These are phyloP conservation scores for Polypterus senegalus DNA, from an alignment of 2,113 vertebrate species.

Conservation along the genomic window DNA sequence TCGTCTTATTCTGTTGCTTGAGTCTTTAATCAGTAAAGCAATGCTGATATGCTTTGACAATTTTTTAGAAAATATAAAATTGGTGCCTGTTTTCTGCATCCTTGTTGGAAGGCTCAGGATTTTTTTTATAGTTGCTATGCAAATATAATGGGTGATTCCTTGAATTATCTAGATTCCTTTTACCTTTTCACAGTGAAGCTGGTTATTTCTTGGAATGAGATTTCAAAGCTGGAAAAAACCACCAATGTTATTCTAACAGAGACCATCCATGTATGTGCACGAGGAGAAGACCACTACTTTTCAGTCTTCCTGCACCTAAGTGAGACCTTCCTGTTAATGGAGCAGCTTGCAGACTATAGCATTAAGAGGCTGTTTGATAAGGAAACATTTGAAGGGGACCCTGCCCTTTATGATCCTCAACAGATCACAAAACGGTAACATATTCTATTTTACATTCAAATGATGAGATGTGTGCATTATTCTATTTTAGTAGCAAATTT, in stretches of 20 bases:
- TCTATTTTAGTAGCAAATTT: too few relatives aligned
- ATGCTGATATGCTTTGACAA: too few relatives aligned
- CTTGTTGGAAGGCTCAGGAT: too few relatives aligned
- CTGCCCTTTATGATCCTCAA: conserved; percentile 70
- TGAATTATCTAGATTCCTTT: neutral
- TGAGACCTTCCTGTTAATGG: conserved; percentile 90
- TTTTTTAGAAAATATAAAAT: too few relatives aligned
- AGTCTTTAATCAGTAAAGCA: too few relatives aligned
- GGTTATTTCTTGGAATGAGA: conserved; percentile 83
- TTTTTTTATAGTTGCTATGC: too few relatives aligned
- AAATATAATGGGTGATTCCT: too few relatives aligned
- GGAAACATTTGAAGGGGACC: conserved; percentile 76
- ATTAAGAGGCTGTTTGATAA: conserved; percentile 91
- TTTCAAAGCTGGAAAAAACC: conserved; percentile 83
- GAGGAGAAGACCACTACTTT: conserved; percentile 83
- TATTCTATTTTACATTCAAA: too few relatives aligned
- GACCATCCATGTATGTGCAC: conserved; percentile 76
- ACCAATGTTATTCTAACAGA: conserved; percentile 84
- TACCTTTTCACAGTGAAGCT: conserved; percentile 71
- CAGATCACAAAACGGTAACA: conserved; percentile 87
- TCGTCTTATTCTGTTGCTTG: too few relatives aligned
- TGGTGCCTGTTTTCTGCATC: too few relatives aligned
- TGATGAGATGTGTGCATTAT: too few relatives aligned
- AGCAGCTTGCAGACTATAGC: conserved; percentile 82
- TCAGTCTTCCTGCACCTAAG: conserved; percentile 94